A percentile compares a stretch with the other conserved stretches of the same genome.
These are phyloP conservation scores for Halesus radiatus DNA, from an alignment of 1,140 invertebrate genomes.

Conservation along the genomic window DNA sequence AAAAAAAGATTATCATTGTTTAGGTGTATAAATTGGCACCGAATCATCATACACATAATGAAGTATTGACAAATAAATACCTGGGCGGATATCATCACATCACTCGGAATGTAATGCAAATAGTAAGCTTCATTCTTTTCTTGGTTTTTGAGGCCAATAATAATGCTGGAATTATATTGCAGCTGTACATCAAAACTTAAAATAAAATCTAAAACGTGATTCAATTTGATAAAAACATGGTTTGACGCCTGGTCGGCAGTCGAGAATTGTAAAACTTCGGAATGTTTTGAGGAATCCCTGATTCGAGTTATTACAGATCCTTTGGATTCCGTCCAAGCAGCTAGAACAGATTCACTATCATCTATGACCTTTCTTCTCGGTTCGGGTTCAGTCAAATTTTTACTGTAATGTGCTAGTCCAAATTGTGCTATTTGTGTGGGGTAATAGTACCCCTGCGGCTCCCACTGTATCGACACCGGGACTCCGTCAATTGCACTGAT, in stretches of 20 bases:
- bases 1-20: conserved; percentile 15
- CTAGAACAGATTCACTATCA: conserved; percentile 78
- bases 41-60: background rate
- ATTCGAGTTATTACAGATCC: conserved; percentile 75
- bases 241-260: conserved; percentile 79
- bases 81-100: conserved; percentile 79
- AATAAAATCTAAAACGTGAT: conserved; percentile 84
- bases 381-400: conserved; percentile 87
- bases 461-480: conserved; percentile 96
- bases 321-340: conserved; percentile 77
- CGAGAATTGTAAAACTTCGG: conserved; percentile 78
- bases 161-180: conserved; percentile 84
- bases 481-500: conserved; percentile 93
- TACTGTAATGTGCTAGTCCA: conserved; percentile 96
- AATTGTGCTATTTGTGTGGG: conserved; percentile 99
- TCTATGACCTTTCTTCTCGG: conserved; percentile 80
- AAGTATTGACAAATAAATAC: conserved; percentile 64
- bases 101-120: conserved; percentile 87
- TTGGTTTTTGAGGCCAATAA: conserved; percentile 82
- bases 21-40: no score
- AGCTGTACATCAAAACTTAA: conserved; percentile 82
- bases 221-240: conserved; percentile 79
- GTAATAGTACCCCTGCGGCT: conserved; percentile 94
- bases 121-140: conserved; percentile 83
- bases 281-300: conserved; percentile 71